Evolutionary conservation across 2,797 vertebrate species (phyloP).

Genomic region (Alectoris magna): DNA sequence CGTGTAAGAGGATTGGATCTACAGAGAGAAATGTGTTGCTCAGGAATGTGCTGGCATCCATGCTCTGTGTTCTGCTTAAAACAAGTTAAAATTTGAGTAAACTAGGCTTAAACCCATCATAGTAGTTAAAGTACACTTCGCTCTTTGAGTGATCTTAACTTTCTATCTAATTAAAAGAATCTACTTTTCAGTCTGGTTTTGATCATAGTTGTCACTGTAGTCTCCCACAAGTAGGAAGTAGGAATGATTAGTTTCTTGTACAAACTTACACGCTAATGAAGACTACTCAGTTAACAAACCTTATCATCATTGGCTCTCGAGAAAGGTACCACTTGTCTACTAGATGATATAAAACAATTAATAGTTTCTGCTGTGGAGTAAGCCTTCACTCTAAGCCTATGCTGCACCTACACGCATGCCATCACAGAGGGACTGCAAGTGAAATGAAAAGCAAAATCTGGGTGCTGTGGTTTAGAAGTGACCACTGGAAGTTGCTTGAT

Average conservation of each 20-base stretch:
- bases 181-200: not conserved
- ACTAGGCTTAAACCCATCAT: not conserved
- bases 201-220: not conserved
- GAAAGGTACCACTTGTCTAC: not conserved
- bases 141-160: not conserved
- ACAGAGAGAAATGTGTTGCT: not conserved
- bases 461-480: not conserved
- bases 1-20: not conserved
- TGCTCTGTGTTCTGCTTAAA: not conserved
- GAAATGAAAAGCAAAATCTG: not conserved
- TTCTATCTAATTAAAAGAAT: not conserved
- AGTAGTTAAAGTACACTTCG: too few species aligned
- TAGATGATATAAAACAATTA: not conserved
- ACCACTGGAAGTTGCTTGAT: not conserved
- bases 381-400: not conserved
- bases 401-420: not conserved
- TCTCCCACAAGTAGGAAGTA: not conserved
- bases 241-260: not conserved
- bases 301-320: not conserved
- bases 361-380: not conserved
- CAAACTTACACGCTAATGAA: too few species aligned
- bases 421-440: not conserved
- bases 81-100: not conserved
- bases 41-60: not conserved
- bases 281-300: too few species aligned